phyloP scores from a whole-genome alignment of 2,888 invertebrate species.

The Cheilosia variabilis region DNA sequence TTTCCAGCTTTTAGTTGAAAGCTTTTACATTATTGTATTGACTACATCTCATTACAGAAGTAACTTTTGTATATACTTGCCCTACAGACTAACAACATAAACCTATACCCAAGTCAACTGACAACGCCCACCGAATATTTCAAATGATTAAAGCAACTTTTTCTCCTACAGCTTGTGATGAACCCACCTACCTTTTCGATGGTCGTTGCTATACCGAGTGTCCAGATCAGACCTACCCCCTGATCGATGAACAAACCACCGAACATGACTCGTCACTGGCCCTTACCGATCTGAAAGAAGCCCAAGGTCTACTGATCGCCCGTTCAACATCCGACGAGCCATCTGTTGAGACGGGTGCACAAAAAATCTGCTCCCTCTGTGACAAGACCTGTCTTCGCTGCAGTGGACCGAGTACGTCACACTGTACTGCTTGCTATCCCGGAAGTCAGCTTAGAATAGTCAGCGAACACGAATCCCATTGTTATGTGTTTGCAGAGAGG shows the following conservation, averaged over 20 bases:
- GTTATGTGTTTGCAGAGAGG: slow-evolving; percentile 81
- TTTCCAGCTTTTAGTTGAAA: not conserved
- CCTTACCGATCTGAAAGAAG: slow-evolving; percentile 13
- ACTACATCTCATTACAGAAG: not conserved
- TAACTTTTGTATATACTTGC: slow-evolving; percentile 29
- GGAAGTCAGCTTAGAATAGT: slow-evolving; percentile 80
- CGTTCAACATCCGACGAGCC: slow-evolving; percentile 25
- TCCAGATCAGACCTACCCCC: slow-evolving; percentile 79
- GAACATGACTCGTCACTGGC: slow-evolving; percentile 24
- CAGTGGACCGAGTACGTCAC: slow-evolving; percentile 80
- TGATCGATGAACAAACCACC: slow-evolving; percentile 46
- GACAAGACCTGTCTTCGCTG: slow-evolving; percentile 81
- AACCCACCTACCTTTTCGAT: slow-evolving; percentile 79
- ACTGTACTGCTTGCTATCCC: slow-evolving; percentile 81
- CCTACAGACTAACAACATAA: slow-evolving; percentile 26
- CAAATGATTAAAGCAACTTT: slow-evolving; percentile 27
- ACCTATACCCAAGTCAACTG: not conserved
- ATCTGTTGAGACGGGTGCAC: slow-evolving; percentile 8
- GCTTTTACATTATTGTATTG: not conserved
- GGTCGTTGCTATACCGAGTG: slow-evolving; percentile 82
- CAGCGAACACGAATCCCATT: slow-evolving; percentile 80
- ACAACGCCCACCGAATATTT: slow-evolving; percentile 9
- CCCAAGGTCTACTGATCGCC: not conserved
- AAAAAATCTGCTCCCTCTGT: slow-evolving; percentile 79
- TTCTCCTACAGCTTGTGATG: slow-evolving; percentile 79